A percentile compares a stretch with the other conserved stretches of the same genome.
Evolutionary conservation across 1,140 invertebrate species (phyloP).

Genomic region (Drosophila oshimai): DNA sequence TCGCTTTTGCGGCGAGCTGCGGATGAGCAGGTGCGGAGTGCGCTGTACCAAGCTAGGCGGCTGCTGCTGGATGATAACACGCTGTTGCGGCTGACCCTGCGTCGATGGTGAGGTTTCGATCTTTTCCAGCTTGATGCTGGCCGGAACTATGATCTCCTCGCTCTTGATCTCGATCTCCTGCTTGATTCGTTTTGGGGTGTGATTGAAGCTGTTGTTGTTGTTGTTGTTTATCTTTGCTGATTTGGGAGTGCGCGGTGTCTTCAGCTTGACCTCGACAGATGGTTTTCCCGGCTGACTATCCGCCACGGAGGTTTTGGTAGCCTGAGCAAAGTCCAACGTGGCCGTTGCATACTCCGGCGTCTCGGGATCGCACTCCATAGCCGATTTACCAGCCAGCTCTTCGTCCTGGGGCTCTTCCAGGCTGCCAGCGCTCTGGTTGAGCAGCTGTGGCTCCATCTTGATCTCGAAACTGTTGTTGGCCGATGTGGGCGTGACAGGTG

Average conservation of each 20-base stretch:
- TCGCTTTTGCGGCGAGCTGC: constrained; percentile 58
- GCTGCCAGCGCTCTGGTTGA: constrained; percentile 63
- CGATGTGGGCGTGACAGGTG: constrained; percentile 64
- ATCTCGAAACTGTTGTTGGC: constrained; percentile 73
- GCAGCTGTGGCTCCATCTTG: constrained; percentile 60
- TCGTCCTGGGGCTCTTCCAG: constrained; percentile 60
- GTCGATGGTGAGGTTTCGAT: constrained; percentile 49
- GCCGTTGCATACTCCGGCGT: constrained; percentile 79
- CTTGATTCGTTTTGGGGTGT: constrained; percentile 74
- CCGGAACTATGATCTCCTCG: constrained; percentile 76
- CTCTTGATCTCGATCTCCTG: constrained; percentile 81
- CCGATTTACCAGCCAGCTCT: constrained; percentile 64
- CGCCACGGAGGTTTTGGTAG: constrained; percentile 25
- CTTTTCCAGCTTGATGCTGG: constrained; percentile 75
- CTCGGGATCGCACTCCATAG: constrained; percentile 79
- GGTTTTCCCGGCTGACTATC: constrained; percentile 7
- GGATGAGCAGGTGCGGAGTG: constrained; percentile 67
- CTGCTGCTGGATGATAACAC: constrained; percentile 67
- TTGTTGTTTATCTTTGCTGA: constrained; percentile 62
- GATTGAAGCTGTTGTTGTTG: constrained; percentile 68
- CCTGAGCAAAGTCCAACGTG: constrained; percentile 63
- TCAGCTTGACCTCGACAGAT: constrained; percentile 19
- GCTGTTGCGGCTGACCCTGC: constrained; percentile 33
- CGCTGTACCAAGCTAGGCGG: constrained; percentile 47
- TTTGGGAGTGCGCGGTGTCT: constrained; percentile 38